Evolutionary conservation across 2,888 invertebrate genomes (phyloP).

Genomic region (Lochmaea capreae): DNA sequence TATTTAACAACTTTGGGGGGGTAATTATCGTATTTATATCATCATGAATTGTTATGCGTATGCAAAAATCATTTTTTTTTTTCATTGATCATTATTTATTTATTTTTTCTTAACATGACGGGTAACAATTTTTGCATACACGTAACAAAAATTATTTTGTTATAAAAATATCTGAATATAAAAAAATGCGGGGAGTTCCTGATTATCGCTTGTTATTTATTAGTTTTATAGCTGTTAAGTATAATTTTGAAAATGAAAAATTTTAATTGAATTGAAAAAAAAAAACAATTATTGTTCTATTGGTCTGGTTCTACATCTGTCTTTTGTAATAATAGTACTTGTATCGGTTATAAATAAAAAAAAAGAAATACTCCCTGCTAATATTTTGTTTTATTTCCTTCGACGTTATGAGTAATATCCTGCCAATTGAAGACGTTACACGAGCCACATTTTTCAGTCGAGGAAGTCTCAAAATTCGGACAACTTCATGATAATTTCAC

Average conservation of each 20-base stretch:
- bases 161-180: slow-evolving; percentile 54
- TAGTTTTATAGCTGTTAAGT: slow-evolving; percentile 25
- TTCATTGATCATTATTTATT: slow-evolving; percentile 49
- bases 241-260: slow-evolving; percentile 16
- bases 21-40: slow-evolving; percentile 49
- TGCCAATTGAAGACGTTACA: too few relatives aligned
- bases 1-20: slow-evolving; percentile 45
- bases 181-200: slow-evolving; percentile 53
- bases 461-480: too few relatives aligned
- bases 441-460: too few relatives aligned
- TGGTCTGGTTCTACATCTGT: slow-evolving; percentile 9
- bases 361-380: neutral
- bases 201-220: slow-evolving; percentile 22
- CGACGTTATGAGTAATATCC: neutral
- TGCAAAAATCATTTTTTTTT: slow-evolving; percentile 48
- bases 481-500: too few relatives aligned
- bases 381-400: neutral
- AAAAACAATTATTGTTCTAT: neutral
- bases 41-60: slow-evolving; percentile 51
- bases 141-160: slow-evolving; percentile 57
- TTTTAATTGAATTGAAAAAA: neutral
- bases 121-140: slow-evolving; percentile 59
- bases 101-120: slow-evolving; percentile 46
- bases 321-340: neutral
- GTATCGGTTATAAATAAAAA: neutral